Base-by-base conservation (phyloP, 2,797 vertebrate genomes). In the Cyprinella venusta region DNA sequence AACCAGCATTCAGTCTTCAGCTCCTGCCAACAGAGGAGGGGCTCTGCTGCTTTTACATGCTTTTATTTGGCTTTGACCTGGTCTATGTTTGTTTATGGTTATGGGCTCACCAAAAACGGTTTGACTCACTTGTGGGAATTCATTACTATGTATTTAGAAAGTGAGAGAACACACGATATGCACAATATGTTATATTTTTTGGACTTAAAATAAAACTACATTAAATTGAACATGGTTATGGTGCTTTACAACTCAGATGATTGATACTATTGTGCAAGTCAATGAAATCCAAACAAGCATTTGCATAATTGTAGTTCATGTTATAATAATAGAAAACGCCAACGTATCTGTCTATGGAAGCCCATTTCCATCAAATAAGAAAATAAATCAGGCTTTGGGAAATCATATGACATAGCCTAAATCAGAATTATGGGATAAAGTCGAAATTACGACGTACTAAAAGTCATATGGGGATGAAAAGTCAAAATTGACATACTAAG, bases 1-100 rank as follows among this genome's bases (percentile, higher is more conserved):
- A 86, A 84, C 12, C 67, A 78, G 26, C 26, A 16, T 38, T 68
- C 24, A 85, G 61, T 30, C 79, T 30, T 5, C 26, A 78, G 61
- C 30, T 50, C 36, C 45, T 61, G 65, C 52, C 65, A 64, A 8
- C n/a, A 38, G 7, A 54, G 76, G 33, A 77, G 71, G 61, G 61
- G 52, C 71, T 80, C 64, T 18, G 19, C 8, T 45, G 2, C 4
- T 61, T 71, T 24, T 36, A 19, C 16, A n/a, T 19, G 3, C 30
- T 70, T 77, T 52, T 2, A 40, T 16, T 69, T 45, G 61, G 36
- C 8, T 82, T 52, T 21, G 38, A 69, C n/a, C 69, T 76, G 38
- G 45, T 15, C 24, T 63, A 48, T 33, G 56, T 82, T 33, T 18
- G 36, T 79, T 74, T 75, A 10, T 5, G 52, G 26, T n/a, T 59